phyloP scores from a whole-genome alignment of 2,797 vertebrate species.

The Sebastes trivittatus region DNA sequence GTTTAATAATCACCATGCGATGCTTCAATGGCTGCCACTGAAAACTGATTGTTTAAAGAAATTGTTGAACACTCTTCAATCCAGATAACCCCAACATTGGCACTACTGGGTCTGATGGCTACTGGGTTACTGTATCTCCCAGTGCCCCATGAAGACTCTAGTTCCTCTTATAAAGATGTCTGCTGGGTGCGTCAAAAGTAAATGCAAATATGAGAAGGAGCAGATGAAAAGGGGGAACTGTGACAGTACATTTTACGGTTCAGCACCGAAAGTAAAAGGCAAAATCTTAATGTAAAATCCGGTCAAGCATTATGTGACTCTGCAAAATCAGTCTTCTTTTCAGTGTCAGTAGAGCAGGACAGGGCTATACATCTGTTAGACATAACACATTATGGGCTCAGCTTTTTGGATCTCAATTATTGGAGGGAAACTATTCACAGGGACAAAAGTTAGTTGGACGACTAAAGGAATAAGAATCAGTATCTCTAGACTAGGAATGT shows the following conservation, averaged over 20 bases:
- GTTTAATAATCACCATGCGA: background rate
- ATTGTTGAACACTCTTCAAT: background rate
- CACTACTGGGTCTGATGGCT: background rate
- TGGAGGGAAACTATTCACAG: background rate
- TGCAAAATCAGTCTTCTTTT: background rate
- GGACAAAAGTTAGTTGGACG: background rate
- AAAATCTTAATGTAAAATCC: conserved; percentile 27
- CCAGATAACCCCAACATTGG: background rate
- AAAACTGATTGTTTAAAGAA: background rate
- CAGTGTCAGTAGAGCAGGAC: conserved; percentile 6
- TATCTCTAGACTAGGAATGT: no score
- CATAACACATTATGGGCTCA: background rate
- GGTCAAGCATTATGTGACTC: conserved; percentile 1
- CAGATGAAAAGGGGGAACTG: conserved; percentile 23
- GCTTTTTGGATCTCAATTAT: background rate
- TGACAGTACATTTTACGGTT: conserved; percentile 30
- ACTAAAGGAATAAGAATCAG: background rate
- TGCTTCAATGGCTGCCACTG: background rate
- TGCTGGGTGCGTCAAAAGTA: background rate
- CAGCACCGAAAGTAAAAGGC: conserved; percentile 12
- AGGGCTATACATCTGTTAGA: background rate
- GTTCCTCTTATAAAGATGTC: background rate
- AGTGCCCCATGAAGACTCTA: background rate
- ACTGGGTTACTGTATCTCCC: background rate
- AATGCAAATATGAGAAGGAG: conserved; percentile 4